phyloP scores from a whole-genome alignment of 2,113 vertebrate species.

The Turdus rufiventris region DNA sequence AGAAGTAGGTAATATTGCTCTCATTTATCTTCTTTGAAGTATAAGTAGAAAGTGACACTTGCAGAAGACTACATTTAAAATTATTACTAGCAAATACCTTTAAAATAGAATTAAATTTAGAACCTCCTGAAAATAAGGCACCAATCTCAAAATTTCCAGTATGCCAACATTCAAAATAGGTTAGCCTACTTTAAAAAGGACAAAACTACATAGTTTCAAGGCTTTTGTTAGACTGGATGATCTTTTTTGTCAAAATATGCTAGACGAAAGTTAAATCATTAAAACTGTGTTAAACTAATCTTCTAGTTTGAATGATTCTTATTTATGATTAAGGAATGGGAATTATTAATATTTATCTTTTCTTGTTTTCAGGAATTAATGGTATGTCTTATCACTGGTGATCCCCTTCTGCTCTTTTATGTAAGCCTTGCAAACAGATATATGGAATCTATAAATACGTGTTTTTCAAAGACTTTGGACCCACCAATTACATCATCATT shows the following conservation, averaged over 20 bases:
- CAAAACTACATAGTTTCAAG: neutral
- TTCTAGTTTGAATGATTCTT: neutral
- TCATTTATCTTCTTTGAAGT: neutral
- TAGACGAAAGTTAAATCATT: neutral
- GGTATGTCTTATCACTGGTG: neutral
- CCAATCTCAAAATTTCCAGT: neutral
- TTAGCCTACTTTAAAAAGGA: neutral
- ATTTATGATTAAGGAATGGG: neutral
- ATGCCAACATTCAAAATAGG: neutral
- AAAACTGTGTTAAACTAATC: neutral
- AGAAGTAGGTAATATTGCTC: neutral
- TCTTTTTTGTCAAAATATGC: neutral
- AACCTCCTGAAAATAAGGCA: neutral
- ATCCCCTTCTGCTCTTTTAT: neutral
- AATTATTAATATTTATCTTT: neutral
- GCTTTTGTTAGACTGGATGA: neutral
- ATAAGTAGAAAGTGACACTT: neutral
- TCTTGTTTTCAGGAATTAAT: neutral
- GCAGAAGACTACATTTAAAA: neutral
- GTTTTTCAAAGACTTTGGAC: neutral
- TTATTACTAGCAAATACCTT: neutral
- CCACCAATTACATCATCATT: neutral
- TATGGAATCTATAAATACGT: accelerated
- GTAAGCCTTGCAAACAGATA: neutral
- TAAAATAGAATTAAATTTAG: neutral